Evolutionary conservation across 2,113 vertebrate genomes (phyloP).

Genomic region (Engystomops pustulosus): DNA sequence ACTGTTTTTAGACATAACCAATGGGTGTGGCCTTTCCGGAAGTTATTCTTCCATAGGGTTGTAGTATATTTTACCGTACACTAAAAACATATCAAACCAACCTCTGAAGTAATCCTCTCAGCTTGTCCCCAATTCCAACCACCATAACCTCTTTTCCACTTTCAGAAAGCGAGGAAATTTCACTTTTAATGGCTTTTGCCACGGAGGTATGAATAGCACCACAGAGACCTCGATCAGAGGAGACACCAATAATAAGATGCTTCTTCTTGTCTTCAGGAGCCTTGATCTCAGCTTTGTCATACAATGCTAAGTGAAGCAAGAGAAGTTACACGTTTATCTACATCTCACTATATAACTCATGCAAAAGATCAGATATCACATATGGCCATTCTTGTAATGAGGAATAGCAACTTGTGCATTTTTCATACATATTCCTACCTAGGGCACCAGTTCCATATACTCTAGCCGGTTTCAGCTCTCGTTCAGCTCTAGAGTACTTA

Average conservation of each 20-base stretch:
- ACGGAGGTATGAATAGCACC: constrained; percentile 92
- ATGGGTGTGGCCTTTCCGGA: too few relatives aligned
- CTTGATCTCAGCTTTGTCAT: constrained; percentile 96
- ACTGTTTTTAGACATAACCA: too few relatives aligned
- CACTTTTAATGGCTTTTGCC: constrained; percentile 87
- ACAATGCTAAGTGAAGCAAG: constrained; percentile 77
- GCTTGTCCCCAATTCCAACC: constrained; percentile 93
- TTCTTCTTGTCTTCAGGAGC: constrained; percentile 87
- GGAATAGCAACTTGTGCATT: neutral
- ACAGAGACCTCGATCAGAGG: constrained; percentile 94
- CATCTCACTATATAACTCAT: too few relatives aligned
- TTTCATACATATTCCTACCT: constrained; percentile 78
- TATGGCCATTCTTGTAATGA: too few relatives aligned
- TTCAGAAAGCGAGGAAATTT: constrained; percentile 76
- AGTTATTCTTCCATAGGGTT: too few relatives aligned
- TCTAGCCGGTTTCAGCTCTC: constrained; percentile 90
- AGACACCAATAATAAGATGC: constrained; percentile 90
- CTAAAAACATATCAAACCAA: too few relatives aligned
- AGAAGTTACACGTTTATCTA: neutral
- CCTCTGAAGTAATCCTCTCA: constrained; percentile 88
- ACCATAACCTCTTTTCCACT: constrained; percentile 93
- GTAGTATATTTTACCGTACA: too few relatives aligned
- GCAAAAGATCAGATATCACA: too few relatives aligned
- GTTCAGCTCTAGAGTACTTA: constrained; percentile 92
- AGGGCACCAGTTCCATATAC: constrained; percentile 88